A percentile compares a stretch with the other conserved stretches of the same genome.
Evolutionary conservation across 2,113 vertebrate genomes (phyloP).

Genomic region (Felis chaus): DNA sequence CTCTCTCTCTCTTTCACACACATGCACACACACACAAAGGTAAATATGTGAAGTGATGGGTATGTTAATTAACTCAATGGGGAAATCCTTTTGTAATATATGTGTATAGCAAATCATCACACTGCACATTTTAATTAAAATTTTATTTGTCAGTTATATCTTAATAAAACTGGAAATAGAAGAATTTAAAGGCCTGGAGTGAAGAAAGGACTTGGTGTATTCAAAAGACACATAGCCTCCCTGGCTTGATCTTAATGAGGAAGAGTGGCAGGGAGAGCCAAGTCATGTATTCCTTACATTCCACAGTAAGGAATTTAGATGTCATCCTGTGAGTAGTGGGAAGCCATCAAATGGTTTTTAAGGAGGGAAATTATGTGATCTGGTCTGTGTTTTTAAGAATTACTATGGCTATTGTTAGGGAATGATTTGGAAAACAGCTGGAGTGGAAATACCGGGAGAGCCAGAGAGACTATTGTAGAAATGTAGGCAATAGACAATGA

Average conservation of each 20-base stretch:
- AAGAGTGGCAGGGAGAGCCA: not conserved
- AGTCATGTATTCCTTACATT: not conserved
- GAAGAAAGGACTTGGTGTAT: not conserved
- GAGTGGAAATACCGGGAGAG: not conserved
- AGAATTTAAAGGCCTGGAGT: not conserved
- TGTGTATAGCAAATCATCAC: not conserved
- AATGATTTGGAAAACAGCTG: not conserved
- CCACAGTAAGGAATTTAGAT: not conserved
- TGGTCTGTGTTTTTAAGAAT: conserved; percentile 1
- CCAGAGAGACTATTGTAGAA: not conserved
- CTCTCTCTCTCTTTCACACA: not conserved
- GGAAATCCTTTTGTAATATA: not conserved
- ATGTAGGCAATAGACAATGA: not conserved
- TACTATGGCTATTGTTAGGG: not conserved
- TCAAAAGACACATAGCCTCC: not conserved
- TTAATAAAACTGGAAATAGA: not conserved
- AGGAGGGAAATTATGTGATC: not conserved
- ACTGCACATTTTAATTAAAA: not conserved
- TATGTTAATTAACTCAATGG: not conserved
- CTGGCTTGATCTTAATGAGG: not conserved
- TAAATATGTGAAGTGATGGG: not conserved
- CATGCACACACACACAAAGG: not conserved
- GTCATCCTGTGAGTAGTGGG: not conserved
- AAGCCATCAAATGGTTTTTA: not conserved
- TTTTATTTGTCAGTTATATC: not conserved